Evolutionary conservation across 2,888 invertebrate genomes (phyloP).

Genomic region (Lordiphosa andalusiaca): DNA sequence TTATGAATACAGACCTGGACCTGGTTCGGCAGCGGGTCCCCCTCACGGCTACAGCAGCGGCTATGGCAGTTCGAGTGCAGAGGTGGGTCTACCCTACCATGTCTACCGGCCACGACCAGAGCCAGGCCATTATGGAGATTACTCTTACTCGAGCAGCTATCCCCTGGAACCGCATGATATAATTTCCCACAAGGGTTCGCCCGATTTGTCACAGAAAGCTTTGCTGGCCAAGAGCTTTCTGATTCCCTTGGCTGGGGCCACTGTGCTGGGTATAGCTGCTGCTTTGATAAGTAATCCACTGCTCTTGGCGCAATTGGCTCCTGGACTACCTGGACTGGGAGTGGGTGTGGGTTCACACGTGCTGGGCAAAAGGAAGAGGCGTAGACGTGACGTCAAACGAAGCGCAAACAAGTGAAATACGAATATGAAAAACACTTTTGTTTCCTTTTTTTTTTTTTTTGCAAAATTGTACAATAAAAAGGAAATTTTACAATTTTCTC

Average conservation of each 20-base stretch:
- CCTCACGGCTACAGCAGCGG: constrained; percentile 19
- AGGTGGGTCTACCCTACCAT: constrained; percentile 72
- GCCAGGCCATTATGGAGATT: constrained; percentile 48
- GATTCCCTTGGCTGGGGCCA: constrained; percentile 89
- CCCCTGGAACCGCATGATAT: constrained; percentile 52
- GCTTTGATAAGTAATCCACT: constrained; percentile 89
- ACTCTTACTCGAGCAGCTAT: constrained; percentile 51
- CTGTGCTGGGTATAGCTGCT: constrained; percentile 89
- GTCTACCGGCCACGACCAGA: constrained; percentile 65
- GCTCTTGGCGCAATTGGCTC: constrained; percentile 86
- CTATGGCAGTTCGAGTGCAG: constrained; percentile 57
- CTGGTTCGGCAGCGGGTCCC: constrained; percentile 5
- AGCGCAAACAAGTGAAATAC: too few species aligned
- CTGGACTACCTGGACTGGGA: constrained; percentile 82
- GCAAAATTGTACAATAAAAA: not conserved
- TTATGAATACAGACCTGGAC: constrained; percentile 38
- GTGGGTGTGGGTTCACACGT: constrained; percentile 70
- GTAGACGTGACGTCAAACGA: constrained; percentile 37
- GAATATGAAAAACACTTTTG: too few species aligned
- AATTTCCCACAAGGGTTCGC: constrained; percentile 63
- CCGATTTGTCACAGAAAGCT: constrained; percentile 73
- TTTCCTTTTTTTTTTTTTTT: not conserved
- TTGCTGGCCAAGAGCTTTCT: constrained; percentile 82
- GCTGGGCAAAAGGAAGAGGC: constrained; percentile 66
- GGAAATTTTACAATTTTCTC: too few species aligned